Evolutionary conservation across 2,797 vertebrate genomes (phyloP).

Genomic region (Podarcis siculus): DNA sequence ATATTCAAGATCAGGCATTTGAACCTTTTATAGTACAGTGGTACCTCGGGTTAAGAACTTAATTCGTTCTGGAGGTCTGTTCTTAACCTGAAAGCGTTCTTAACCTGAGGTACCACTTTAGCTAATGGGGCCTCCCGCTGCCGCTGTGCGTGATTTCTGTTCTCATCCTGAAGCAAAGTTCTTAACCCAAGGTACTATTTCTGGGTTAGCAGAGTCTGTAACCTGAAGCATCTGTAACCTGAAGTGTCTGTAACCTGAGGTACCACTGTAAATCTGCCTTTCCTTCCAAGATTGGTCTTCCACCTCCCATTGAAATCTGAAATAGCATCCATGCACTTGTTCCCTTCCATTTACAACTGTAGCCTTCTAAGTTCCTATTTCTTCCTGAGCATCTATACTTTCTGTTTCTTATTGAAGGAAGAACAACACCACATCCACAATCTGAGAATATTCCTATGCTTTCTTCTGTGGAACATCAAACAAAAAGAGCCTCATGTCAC

Average conservation of each 20-base stretch:
- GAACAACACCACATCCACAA: slow-evolving; percentile 41
- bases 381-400: slow-evolving; percentile 45
- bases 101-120: too few species aligned
- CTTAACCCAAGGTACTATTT: too few species aligned
- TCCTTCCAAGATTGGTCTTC: neutral
- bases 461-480: slow-evolving; percentile 63
- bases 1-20: neutral
- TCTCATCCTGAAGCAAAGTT: too few species aligned
- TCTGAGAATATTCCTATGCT: slow-evolving; percentile 43
- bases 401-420: slow-evolving; percentile 25
- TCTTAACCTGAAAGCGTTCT: too few species aligned
- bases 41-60: too few species aligned
- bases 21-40: too few species aligned
- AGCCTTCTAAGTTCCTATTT: slow-evolving; percentile 21
- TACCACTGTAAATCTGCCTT: neutral
- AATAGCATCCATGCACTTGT: neutral
- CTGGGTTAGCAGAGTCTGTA: too few species aligned
- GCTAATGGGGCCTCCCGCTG: too few species aligned
- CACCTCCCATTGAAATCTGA: neutral
- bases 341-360: neutral
- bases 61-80: too few species aligned
- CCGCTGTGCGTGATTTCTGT: too few species aligned
- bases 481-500: slow-evolving; percentile 27
- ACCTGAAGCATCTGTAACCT: too few species aligned
- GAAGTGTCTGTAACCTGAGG: too few species aligned